Percentiles rank a stretch among this genome's conserved stretches.
phyloP scores from a whole-genome alignment of 2,888 invertebrate species.

The Ormyrus nitidulus region DNA sequence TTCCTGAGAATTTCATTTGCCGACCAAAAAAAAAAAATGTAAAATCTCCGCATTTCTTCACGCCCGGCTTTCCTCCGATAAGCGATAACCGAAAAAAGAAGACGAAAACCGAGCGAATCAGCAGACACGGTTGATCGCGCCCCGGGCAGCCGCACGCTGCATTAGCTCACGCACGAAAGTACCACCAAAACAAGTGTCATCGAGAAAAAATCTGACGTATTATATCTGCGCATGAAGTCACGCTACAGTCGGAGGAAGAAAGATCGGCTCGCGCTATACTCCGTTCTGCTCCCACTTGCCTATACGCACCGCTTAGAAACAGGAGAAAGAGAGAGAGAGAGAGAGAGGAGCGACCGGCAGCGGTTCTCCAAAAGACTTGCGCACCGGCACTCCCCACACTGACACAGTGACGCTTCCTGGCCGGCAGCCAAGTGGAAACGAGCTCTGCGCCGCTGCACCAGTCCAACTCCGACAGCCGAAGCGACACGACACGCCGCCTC shows the following conservation, averaged over 20 bases:
- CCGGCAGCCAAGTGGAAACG: conserved; percentile 44
- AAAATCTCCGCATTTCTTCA: too few relatives aligned
- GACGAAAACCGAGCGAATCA: not conserved
- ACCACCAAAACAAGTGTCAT: conserved; percentile 28
- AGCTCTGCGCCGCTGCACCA: conserved; percentile 16
- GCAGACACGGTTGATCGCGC: not conserved
- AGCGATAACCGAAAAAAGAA: not conserved
- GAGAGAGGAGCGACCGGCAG: not conserved
- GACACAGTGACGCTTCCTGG: conserved; percentile 31
- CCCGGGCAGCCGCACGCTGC: not conserved
- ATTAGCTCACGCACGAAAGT: not conserved
- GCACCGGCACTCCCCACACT: conserved; percentile 9
- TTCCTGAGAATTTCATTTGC: too few relatives aligned
- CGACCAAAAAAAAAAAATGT: too few relatives aligned
- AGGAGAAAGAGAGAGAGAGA: not conserved
- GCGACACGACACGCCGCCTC: not conserved
- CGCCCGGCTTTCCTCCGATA: too few relatives aligned
- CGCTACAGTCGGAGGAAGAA: not conserved
- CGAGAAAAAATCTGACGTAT: conserved; percentile 27
- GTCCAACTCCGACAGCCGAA: conserved; percentile 21
- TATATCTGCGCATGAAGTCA: too few relatives aligned
- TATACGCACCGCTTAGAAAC: conserved; percentile 16
- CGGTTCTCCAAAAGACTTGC: conserved; percentile 24
- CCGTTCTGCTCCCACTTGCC: not conserved
- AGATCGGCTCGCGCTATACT: not conserved